These are phyloP conservation scores for Epizoanthus stellaris DNA, from an alignment of 92 coral and sea anemone species.

Conservation along the genomic window DNA sequence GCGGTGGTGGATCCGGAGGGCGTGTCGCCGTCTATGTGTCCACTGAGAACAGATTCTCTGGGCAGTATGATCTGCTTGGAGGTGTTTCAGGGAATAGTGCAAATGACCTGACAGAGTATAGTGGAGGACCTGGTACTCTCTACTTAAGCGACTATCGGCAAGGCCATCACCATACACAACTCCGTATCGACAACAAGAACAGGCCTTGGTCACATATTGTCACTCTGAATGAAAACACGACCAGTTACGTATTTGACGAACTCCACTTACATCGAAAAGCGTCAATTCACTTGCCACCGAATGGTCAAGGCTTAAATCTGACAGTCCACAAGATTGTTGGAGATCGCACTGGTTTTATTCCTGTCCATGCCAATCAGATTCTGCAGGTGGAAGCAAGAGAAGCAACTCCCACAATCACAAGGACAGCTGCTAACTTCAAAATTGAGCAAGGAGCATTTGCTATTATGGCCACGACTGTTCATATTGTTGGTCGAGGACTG, in stretches of 20 bases:
- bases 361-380: conserved; percentile 54
- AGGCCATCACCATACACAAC: conserved; percentile 38
- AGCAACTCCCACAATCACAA: conserved; percentile 63
- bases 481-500: conserved; percentile 64
- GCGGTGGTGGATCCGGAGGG: conserved; percentile 78
- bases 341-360: conserved; percentile 66
- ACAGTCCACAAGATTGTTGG: conserved; percentile 70
- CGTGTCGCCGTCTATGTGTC: conserved; percentile 57
- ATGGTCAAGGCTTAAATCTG: conserved; percentile 55
- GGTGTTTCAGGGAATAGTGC: conserved; percentile 58
- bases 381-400: conserved; percentile 65
- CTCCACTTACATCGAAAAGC: conserved; percentile 60
- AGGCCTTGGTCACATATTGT: conserved; percentile 64
- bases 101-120: conserved; percentile 34
- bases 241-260: conserved; percentile 62
- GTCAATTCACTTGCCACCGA: conserved; percentile 55
- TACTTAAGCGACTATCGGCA: conserved; percentile 55
- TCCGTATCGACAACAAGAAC: conserved; percentile 67
- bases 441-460: conserved; percentile 61
- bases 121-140: conserved; percentile 78
- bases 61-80: conserved; percentile 52
- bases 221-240: conserved; percentile 60
- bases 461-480: conserved; percentile 72
- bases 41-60: conserved; percentile 53
- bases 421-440: conserved; percentile 72